phyloP scores from a whole-genome alignment of 2,113 vertebrate species.

The Rallus limicola region DNA sequence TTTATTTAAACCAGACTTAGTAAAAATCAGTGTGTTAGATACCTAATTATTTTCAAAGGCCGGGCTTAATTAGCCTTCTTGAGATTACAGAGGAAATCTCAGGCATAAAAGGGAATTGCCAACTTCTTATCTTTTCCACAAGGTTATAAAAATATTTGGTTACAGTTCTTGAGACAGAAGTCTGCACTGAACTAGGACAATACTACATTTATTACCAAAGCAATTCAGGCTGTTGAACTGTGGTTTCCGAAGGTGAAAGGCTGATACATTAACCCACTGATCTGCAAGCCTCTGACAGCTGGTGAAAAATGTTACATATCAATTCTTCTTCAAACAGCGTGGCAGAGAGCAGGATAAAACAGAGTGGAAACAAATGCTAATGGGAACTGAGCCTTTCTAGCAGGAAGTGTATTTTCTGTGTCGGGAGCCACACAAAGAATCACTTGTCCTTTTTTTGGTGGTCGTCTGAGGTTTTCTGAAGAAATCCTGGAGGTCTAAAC shows the following conservation, averaged over 20 bases:
- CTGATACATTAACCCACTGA: constrained; percentile 47
- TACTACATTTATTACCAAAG: constrained; percentile 26
- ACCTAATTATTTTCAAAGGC: constrained; percentile 22
- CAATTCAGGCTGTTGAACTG: constrained; percentile 45
- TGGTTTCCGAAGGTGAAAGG: constrained; percentile 56
- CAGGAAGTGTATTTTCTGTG: neutral
- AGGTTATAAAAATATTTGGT: constrained; percentile 60
- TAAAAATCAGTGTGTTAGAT: neutral
- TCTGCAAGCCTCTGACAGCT: neutral
- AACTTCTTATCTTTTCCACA: constrained; percentile 34
- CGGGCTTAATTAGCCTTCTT: constrained; percentile 25
- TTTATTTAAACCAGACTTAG: constrained; percentile 37
- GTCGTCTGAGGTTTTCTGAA: neutral
- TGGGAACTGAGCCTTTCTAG: neutral
- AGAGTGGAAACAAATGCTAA: neutral
- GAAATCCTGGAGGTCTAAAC: constrained; percentile 9
- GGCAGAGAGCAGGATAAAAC: neutral
- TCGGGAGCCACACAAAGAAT: neutral
- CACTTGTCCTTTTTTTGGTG: neutral
- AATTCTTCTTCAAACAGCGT: neutral
- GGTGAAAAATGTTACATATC: neutral
- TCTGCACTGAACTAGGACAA: constrained; percentile 21
- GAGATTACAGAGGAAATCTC: constrained; percentile 1
- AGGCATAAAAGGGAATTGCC: constrained; percentile 32
- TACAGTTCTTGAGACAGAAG: constrained; percentile 40